phyloP scores from a whole-genome alignment of 2,797 vertebrate species.

The Serranus cabrilla region DNA sequence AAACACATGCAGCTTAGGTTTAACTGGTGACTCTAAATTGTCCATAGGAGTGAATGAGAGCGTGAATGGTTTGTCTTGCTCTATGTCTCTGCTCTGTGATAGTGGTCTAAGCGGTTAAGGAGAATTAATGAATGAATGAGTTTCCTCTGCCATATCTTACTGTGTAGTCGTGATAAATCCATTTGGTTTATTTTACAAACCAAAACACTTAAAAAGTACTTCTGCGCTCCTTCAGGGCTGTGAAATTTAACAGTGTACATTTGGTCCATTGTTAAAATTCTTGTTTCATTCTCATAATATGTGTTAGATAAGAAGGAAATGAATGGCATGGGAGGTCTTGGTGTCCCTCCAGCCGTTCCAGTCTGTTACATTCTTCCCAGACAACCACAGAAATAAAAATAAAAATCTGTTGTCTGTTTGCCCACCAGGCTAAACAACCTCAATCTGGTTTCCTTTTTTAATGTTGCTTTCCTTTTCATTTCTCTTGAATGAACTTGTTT shows the following conservation, averaged over 20 bases:
- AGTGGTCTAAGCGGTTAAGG: too few relatives aligned
- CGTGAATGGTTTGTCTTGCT: too few relatives aligned
- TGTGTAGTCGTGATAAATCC: not conserved
- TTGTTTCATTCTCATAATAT: not conserved
- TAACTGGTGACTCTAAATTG: too few relatives aligned
- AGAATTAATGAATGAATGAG: too few relatives aligned
- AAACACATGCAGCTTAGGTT: too few relatives aligned
- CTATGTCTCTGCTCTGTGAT: too few relatives aligned
- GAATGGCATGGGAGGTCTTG: not conserved
- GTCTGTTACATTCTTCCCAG: not conserved
- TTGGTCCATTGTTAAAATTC: conserved; percentile 17
- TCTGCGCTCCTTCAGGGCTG: not conserved
- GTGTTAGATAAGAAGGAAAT: not conserved
- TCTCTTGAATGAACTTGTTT: not conserved
- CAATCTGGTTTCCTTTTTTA: not conserved
- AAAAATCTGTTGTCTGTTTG: not conserved
- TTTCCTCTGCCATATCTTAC: not conserved
- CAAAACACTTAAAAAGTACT: not conserved
- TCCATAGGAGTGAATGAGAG: too few relatives aligned
- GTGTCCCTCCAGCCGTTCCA: not conserved
- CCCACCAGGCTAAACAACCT: not conserved
- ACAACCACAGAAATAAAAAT: not conserved
- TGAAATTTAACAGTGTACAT: not conserved
- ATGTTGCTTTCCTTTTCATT: conserved; percentile 31
- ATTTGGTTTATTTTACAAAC: not conserved